Percentiles rank a stretch among this genome's conserved stretches.
Conservation (phyloP, 2,113 vertebrate species). For the Silurus glanis region DNA sequence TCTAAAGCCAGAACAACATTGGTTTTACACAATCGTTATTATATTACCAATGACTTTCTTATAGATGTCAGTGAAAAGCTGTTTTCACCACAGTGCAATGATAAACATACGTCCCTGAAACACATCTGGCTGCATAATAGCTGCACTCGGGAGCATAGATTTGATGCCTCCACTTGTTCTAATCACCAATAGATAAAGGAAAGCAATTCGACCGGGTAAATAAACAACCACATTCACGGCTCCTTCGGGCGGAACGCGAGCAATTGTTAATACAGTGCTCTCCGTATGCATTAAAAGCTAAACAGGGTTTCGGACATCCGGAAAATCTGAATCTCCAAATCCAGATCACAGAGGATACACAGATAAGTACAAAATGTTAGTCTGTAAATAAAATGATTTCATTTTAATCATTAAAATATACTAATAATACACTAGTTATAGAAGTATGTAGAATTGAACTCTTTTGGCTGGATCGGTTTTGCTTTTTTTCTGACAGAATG, state of each 20-base stretch:
- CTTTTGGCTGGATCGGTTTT: background rate
- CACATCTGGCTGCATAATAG: background rate
- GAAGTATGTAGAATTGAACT: background rate
- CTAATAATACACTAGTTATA: background rate
- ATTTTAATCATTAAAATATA: background rate
- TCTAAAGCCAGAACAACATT: background rate
- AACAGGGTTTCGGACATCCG: background rate
- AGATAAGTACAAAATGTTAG: background rate
- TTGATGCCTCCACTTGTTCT: constrained; percentile 26
- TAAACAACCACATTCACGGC: background rate
- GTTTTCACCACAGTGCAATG: background rate
- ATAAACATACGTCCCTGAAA: background rate
- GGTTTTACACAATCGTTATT: background rate
- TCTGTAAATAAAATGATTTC: background rate
- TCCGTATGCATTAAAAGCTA: constrained; percentile 5
- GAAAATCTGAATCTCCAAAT: background rate
- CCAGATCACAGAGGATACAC: background rate
- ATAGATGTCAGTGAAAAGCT: constrained; percentile 14
- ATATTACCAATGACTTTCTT: background rate
- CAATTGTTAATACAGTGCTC: background rate
- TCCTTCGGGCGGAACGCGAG: background rate
- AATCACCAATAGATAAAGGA: constrained; percentile 27
- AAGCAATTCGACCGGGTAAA: background rate
- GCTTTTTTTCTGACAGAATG: background rate
- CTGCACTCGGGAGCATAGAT: background rate